A percentile compares a stretch with the other conserved stretches of the same genome.
Evolutionary conservation across 2,797 vertebrate genomes (phyloP).

Genomic region (Tapera naevia): DNA sequence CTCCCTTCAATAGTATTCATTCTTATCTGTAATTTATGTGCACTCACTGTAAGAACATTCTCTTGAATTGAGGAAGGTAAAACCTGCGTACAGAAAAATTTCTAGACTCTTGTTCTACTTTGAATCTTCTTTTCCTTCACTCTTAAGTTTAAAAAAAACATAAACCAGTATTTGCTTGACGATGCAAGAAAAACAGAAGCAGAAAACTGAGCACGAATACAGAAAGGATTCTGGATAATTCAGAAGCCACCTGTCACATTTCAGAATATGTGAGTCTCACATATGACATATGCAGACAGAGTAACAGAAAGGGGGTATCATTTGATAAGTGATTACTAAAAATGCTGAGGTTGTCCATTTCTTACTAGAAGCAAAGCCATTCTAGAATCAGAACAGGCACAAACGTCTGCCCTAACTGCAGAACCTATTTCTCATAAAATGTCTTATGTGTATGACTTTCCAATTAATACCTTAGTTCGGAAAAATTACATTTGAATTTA

Average conservation of each 20-base stretch:
- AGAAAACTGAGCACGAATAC: background rate
- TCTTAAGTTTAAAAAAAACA: background rate
- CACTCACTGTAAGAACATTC: background rate
- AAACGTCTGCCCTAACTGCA: background rate
- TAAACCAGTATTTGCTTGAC: background rate
- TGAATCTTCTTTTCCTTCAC: background rate
- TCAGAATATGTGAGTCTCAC: background rate
- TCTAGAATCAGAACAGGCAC: background rate
- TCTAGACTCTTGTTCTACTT: background rate
- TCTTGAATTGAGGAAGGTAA: background rate
- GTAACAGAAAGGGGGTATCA: background rate
- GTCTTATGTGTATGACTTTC: background rate
- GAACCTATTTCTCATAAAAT: background rate
- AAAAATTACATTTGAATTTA: background rate
- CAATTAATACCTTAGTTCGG: background rate
- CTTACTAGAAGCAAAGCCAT: background rate
- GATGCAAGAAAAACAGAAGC: background rate
- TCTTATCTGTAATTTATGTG: background rate
- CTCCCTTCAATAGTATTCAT: background rate
- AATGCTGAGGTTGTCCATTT: background rate
- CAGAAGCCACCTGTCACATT: background rate
- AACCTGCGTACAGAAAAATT: background rate
- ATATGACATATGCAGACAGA: background rate
- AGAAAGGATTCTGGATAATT: background rate
- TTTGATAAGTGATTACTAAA: background rate